Base-by-base conservation (phyloP, 92 coral and sea anemone genomes). In the Heteractis magnifica region DNA sequence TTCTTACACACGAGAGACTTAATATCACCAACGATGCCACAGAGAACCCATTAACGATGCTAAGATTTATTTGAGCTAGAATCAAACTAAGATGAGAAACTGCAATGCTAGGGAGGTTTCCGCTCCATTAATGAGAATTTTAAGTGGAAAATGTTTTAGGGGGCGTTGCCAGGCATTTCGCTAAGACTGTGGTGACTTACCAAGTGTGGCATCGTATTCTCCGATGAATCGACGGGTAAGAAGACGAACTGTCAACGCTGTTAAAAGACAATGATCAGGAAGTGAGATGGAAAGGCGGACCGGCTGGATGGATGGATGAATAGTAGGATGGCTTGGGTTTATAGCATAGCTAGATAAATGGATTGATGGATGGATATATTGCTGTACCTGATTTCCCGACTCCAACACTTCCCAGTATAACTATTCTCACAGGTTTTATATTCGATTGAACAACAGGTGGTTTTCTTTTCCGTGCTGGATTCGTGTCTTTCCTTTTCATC, bases 191-290 rank as follows among this genome's bases (percentile, higher is more conserved):
- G 41, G 48, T 68, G 8, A 68, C 94, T 75, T 92, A 95, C 98
- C 98, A n/a, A 93, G 75, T 2, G 91, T 89, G 20, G 89, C 85
- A 75, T 94, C 94, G 75, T 95, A 95, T 76, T 95, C 98, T 14
- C 97, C 92, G 52, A 95, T 95, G 51, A 93, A 95, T 19, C 98
- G 85, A 77, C 91, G 83, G 23, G 98, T 95, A 5, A 93, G 94
- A 81, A 93, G 92, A 14, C 98, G 95, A 72, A 95, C 98, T 8
- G 93, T 95, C 21, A 95, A 88, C 14, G 98, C 98, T 95, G 72
- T 6, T 87, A 90, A 71, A 1, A 48, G 86, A 65, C 14, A 77
- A 65, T 52, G 5, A 79, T 56, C 9, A 77, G 44, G 64, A n/a
- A 58, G 15, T 2, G 6, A 58, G 64, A 58, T 14, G 64, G 19